phyloP scores from a whole-genome alignment of 2,797 vertebrate species.

The Typhlichthys subterraneus region DNA sequence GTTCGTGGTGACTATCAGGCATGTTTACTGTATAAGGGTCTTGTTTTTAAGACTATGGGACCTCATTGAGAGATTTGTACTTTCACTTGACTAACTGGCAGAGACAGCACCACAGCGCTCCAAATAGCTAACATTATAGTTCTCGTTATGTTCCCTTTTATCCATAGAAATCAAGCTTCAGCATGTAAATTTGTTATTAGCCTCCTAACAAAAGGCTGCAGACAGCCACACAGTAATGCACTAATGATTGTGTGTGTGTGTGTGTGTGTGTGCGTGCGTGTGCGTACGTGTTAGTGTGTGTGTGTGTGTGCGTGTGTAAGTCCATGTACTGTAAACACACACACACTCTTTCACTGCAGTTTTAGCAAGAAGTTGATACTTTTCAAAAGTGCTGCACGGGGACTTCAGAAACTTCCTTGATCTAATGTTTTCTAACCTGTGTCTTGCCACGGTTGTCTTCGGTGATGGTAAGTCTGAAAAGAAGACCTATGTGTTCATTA shows the following conservation, averaged over 20 bases:
- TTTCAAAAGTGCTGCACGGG: slow-evolving; percentile 59
- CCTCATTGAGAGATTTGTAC: slow-evolving; percentile 40
- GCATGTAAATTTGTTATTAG: slow-evolving; percentile 62
- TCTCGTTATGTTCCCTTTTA: slow-evolving; percentile 57
- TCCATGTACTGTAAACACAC: background rate
- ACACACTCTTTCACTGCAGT: slow-evolving; percentile 50
- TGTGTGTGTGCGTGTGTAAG: background rate
- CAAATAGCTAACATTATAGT: slow-evolving; percentile 55
- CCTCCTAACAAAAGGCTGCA: slow-evolving; percentile 43
- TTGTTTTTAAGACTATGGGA: slow-evolving; percentile 43
- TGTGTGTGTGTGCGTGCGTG: background rate
- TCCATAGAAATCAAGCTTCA: slow-evolving; percentile 63
- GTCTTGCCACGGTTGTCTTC: background rate
- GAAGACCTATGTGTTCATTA: slow-evolving; percentile 73
- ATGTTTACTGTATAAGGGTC: slow-evolving; percentile 22
- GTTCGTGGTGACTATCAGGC: slow-evolving; percentile 38
- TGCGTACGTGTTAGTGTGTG: background rate
- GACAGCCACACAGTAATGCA: slow-evolving; percentile 31
- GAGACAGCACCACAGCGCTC: slow-evolving; percentile 15
- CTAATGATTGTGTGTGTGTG: background rate
- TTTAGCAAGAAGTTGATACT: slow-evolving; percentile 63
- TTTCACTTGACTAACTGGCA: slow-evolving; percentile 54
- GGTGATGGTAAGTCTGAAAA: slow-evolving; percentile 35
- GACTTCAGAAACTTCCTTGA: slow-evolving; percentile 54
- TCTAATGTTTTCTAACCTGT: slow-evolving; percentile 21